Conservation (phyloP, 2,888 invertebrate species). For the Tinea pellionella region DNA sequence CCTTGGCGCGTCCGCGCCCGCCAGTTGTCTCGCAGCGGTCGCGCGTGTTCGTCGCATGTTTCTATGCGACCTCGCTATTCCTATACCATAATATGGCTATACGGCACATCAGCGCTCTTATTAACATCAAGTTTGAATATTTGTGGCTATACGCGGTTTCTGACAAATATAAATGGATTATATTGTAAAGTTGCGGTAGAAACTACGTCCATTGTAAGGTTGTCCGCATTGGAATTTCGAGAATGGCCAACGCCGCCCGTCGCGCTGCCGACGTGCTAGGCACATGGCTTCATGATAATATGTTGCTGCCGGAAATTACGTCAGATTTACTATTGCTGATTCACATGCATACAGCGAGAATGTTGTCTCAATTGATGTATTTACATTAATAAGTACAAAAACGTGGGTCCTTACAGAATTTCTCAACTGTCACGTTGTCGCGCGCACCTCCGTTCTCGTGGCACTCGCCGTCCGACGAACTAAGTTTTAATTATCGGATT, state of each 20-base stretch:
- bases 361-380: slow-evolving; percentile 25
- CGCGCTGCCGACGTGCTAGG: slow-evolving; percentile 60
- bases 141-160: slow-evolving; percentile 64
- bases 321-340: slow-evolving; percentile 21
- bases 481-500: not conserved
- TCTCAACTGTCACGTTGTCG: slow-evolving; percentile 16
- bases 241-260: slow-evolving; percentile 44
- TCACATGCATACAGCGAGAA: slow-evolving; percentile 24
- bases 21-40: slow-evolving; percentile 64
- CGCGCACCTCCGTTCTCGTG: slow-evolving; percentile 1
- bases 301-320: slow-evolving; percentile 53
- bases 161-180: slow-evolving; percentile 67
- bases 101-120: slow-evolving; percentile 60
- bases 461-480: not conserved
- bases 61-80: slow-evolving; percentile 51
- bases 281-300: slow-evolving; percentile 62
- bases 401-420: slow-evolving; percentile 31
- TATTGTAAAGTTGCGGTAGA: slow-evolving; percentile 59
- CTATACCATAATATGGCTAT: slow-evolving; percentile 64
- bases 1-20: slow-evolving; percentile 21
- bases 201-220: slow-evolving; percentile 46
- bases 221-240: slow-evolving; percentile 56
- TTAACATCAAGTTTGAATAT: slow-evolving; percentile 60
- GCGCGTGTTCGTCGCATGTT: slow-evolving; percentile 61
- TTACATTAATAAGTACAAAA: slow-evolving; percentile 28